Evolutionary conservation across 2,888 invertebrate genomes (phyloP).

Genomic region (Scrobipalpa costella): DNA sequence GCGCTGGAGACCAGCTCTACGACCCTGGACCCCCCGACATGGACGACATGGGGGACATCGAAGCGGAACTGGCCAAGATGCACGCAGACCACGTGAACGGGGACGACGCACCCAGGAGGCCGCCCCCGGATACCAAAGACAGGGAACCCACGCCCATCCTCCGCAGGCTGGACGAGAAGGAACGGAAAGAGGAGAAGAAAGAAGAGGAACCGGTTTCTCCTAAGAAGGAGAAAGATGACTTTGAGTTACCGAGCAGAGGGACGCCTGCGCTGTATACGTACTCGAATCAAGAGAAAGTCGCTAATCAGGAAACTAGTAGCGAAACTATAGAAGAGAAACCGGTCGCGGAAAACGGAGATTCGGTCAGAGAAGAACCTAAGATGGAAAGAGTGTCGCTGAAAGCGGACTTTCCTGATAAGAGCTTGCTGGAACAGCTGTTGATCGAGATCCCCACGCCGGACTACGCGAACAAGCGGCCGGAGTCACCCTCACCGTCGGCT

Average conservation of each 20-base stretch:
- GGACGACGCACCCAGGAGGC: conserved; percentile 52
- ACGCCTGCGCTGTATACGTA: conserved; percentile 89
- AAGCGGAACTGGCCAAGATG: conserved; percentile 87
- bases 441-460: conserved; percentile 90
- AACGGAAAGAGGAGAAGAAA: conserved; percentile 29
- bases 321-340: conserved; percentile 44
- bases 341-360: conserved; percentile 57
- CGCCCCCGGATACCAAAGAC: conserved; percentile 45
- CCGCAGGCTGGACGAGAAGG: conserved; percentile 36
- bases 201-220: conserved; percentile 36
- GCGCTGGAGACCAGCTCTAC: conserved; percentile 57
- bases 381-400: conserved; percentile 67
- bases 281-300: conserved; percentile 85
- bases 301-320: conserved; percentile 67
- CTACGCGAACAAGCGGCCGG: conserved; percentile 73
- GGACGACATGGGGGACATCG: conserved; percentile 83
- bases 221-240: conserved; percentile 63
- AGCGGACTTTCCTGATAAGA: conserved; percentile 79
- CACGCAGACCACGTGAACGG: conserved; percentile 72
- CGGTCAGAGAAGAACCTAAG: conserved; percentile 49
- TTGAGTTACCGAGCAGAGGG: conserved; percentile 85
- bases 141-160: conserved; percentile 60
- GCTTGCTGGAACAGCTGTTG: conserved; percentile 87
- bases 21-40: conserved; percentile 67
- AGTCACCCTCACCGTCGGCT: conserved; percentile 73